Conservation (phyloP, 2,113 vertebrate species). For the Spheniscus mendiculus region DNA sequence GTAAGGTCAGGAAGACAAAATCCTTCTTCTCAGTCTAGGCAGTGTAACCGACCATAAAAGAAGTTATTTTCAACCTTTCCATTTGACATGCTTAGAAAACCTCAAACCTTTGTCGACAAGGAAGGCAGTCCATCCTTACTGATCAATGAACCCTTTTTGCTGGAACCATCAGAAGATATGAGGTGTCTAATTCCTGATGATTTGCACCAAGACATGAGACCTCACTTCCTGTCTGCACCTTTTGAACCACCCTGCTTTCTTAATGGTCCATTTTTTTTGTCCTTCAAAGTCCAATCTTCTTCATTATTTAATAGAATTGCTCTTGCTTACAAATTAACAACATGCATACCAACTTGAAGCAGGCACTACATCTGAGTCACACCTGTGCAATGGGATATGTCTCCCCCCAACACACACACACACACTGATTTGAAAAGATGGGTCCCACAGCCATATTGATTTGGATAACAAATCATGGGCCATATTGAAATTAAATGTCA, state of each 20-base stretch:
- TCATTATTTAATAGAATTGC: neutral
- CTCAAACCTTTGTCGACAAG: neutral
- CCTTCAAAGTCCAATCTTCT: neutral
- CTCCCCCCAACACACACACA: fast-evolving
- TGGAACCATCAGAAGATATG: fast-evolving
- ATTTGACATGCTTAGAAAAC: neutral
- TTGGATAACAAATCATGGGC: no score
- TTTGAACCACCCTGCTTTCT: neutral
- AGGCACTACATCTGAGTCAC: neutral
- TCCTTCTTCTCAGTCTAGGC: neutral
- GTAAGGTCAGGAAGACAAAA: conserved; percentile 39
- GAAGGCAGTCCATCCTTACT: neutral
- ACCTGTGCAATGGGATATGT: neutral
- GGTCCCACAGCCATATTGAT: neutral
- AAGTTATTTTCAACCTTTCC: neutral
- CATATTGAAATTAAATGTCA: neutral
- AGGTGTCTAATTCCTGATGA: neutral
- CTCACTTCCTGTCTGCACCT: neutral
- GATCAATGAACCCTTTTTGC: neutral
- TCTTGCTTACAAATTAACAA: neutral
- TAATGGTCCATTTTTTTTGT: neutral
- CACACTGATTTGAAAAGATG: neutral
- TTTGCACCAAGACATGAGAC: neutral
- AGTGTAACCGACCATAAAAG: neutral
- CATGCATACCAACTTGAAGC: neutral